Evolutionary conservation across 2,888 invertebrate genomes (phyloP), one percentile per base, ranked within the genome.

Genomic region (Dysmachus trigonus): DNA sequence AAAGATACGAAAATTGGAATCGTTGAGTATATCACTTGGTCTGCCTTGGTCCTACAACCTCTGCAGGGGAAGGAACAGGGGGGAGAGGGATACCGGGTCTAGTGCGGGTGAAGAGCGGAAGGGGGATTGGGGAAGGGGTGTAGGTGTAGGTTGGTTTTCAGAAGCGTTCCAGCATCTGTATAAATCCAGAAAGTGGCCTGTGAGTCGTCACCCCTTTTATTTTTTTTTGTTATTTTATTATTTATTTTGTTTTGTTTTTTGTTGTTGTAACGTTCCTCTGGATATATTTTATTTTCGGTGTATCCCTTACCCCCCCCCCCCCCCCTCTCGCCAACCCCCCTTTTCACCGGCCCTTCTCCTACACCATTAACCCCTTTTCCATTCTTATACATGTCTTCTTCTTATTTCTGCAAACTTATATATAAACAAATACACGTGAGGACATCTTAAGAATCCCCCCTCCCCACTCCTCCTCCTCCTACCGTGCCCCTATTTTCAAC

Each of bases 391-490:
- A 41, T 27, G 18, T 7, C 62, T 79, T 47, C 47, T 27, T 79
- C 47, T 79, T 79, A 47, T 79, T 76, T 13, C 51, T 15, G 79
- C 47, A 79, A 79, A 79, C 51, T 47, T 62, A 79, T 79, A 79
- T 47, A 79, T 51, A 47, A 79, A 79, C 79, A 79, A 79, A 79
- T 79, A 79, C 79, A 79, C 79, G 79, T 47, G 79, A 79, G 79
- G 79, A 30, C 79, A 79, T 79, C 79, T 79, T 47, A 47, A 30
- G 27, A 79, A n/a, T 30, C n/a, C 18, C 38, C 0, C 22, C 1
- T 13, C 0, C 47, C 51, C 79, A 6, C n/a, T n/a, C n/a, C n/a
- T n/a, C n/a, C n/a, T n/a, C n/a, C n/a, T n/a, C n/a, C n/a, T n/a
- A n/a, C n/a, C n/a, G n/a, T n/a, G n/a, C n/a, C n/a, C n/a, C n/a